These are phyloP conservation scores for Cyanoramphus novaezelandiae DNA, from an alignment of 2,113 vertebrate species.

Conservation along the genomic window DNA sequence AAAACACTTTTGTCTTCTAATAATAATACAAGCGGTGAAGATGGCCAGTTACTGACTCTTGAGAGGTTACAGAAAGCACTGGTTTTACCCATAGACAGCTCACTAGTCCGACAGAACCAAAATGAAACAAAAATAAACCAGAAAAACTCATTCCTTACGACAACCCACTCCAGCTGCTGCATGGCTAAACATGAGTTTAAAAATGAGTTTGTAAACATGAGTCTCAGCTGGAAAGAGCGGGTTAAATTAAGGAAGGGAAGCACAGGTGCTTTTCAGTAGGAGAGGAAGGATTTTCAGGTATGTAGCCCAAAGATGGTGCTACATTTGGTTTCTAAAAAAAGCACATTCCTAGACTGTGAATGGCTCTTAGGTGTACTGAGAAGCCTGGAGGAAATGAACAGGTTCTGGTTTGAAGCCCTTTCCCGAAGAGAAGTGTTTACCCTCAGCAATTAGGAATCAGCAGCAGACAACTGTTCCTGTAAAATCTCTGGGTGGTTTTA, in stretches of 20 bases:
- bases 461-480: neutral
- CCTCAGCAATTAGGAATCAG: slow-evolving; percentile 27
- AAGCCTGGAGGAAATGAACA: neutral
- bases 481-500: slow-evolving; percentile 14
- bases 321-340: slow-evolving; percentile 47
- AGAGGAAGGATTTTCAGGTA: neutral
- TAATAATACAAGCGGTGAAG: neutral
- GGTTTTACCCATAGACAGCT: neutral
- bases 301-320: neutral
- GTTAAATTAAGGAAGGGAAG: neutral
- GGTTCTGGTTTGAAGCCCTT: slow-evolving; percentile 30
- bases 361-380: neutral
- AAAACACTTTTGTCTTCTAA: neutral
- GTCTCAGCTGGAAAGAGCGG: neutral
- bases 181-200: neutral
- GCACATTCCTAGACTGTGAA: slow-evolving; percentile 22
- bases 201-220: too few relatives aligned
- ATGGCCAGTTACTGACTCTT: neutral
- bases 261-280: neutral
- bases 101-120: neutral
- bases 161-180: neutral
- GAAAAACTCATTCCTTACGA: neutral
- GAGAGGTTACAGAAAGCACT: neutral
- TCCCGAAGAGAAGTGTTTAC: slow-evolving; percentile 30
- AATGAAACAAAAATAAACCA: neutral